Evolutionary conservation across 2,113 vertebrate genomes (phyloP).

Genomic region (Astur gentilis): DNA sequence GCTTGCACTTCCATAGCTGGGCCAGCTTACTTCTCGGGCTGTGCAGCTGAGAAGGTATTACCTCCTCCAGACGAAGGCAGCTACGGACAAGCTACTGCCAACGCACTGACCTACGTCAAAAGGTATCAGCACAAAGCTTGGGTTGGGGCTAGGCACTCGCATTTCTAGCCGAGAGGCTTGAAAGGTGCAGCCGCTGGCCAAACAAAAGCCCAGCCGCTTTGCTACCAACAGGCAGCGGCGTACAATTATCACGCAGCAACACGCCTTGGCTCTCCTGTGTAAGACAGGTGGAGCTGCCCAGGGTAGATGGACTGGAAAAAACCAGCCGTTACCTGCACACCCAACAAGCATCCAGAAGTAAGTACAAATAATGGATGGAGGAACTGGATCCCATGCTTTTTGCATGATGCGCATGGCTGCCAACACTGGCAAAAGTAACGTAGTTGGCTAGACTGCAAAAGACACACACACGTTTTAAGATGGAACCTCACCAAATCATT

Average conservation of each 20-base stretch:
- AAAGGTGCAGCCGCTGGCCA: background rate
- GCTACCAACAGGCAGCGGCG: background rate
- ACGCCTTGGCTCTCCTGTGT: background rate
- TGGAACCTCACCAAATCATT: background rate
- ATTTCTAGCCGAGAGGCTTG: background rate
- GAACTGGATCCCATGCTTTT: background rate
- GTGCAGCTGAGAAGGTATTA: background rate
- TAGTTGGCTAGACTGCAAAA: background rate
- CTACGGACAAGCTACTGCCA: background rate
- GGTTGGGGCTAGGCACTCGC: background rate
- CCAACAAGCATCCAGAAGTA: background rate
- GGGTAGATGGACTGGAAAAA: background rate
- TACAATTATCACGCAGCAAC: rapidly evolving
- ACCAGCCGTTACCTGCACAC: background rate
- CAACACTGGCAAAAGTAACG: rapidly evolving
- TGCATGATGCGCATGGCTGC: rapidly evolving
- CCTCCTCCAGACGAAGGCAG: background rate
- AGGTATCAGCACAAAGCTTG: background rate
- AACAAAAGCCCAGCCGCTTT: background rate
- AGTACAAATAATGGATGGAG: background rate
- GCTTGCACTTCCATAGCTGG: background rate
- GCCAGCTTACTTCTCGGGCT: background rate
- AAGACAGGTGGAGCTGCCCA: background rate
- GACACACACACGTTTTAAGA: rapidly evolving
- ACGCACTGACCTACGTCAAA: background rate